Percentiles rank a stretch among this genome's conserved stretches.
Conservation (phyloP, 2,888 invertebrate species). For the Cataglyphis cursor region DNA sequence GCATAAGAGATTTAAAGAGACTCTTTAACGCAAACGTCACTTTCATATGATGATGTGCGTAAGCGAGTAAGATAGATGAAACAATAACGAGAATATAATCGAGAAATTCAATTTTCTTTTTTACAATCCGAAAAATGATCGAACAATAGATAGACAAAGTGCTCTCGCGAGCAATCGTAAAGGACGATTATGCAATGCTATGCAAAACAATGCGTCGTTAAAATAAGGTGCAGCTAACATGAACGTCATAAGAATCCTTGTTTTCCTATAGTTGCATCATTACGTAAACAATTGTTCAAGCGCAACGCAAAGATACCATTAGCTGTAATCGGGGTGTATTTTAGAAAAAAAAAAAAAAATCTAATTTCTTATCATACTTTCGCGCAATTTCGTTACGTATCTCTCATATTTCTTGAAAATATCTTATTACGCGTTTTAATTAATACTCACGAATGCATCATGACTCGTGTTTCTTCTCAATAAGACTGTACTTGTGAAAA, state of each 20-base stretch:
- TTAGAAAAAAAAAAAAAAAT: not conserved
- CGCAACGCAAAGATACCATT: not conserved
- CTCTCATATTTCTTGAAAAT: not conserved
- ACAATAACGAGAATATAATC: constrained; percentile 9
- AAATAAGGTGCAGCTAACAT: constrained; percentile 23
- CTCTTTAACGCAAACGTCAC: not conserved
- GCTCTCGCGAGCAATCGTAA: constrained; percentile 15
- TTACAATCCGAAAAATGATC: not conserved
- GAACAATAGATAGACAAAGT: not conserved
- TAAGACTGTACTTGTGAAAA: not conserved
- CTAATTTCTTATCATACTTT: not conserved
- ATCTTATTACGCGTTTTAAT: not conserved
- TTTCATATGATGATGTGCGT: not conserved
- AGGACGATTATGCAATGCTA: not conserved
- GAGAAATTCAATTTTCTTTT: not conserved
- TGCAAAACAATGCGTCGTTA: constrained; percentile 26
- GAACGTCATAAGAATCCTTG: not conserved
- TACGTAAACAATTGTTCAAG: constrained; percentile 20
- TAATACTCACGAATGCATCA: not conserved
- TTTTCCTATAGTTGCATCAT: constrained; percentile 6
- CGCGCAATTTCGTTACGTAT: not conserved
- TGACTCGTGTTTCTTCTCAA: not conserved
- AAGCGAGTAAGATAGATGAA: not conserved
- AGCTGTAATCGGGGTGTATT: not conserved
- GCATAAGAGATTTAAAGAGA: not conserved